Percentiles rank a stretch among this genome's conserved stretches.
Conservation (phyloP, 2,113 vertebrate species). For the Malurus cyaneus region DNA sequence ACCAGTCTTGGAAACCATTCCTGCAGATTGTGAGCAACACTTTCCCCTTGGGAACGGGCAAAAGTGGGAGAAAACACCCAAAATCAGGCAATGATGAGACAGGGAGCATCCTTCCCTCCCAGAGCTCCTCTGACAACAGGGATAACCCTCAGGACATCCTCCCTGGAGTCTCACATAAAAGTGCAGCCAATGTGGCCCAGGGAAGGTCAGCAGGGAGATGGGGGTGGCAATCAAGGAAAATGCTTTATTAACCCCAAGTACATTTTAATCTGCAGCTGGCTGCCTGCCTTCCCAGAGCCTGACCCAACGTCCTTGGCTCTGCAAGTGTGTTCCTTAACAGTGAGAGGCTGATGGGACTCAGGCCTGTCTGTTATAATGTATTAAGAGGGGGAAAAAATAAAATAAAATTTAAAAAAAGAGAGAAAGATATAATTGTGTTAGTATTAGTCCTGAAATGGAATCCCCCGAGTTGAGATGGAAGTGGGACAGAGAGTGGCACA, state of each 20-base stretch:
- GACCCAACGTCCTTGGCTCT: background rate
- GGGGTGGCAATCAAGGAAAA: background rate
- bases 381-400: rapidly evolving
- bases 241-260: background rate
- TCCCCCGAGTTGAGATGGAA: background rate
- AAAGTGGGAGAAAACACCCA: background rate
- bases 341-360: background rate
- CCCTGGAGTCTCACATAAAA: background rate
- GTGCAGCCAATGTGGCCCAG: background rate
- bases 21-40: background rate
- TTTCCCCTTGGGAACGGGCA: background rate
- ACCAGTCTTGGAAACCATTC: background rate
- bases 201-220: background rate
- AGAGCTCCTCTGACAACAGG: background rate
- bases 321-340: background rate
- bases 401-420: too few relatives aligned
- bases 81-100: background rate
- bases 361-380: background rate
- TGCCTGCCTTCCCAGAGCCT: background rate
- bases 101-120: background rate
- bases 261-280: background rate
- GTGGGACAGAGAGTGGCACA: background rate
- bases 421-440: background rate
- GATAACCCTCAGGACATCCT: background rate
- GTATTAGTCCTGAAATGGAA: background rate